These are phyloP conservation scores for Drosophila antonietae DNA, from an alignment of 2,888 invertebrate species.

Conservation along the genomic window DNA sequence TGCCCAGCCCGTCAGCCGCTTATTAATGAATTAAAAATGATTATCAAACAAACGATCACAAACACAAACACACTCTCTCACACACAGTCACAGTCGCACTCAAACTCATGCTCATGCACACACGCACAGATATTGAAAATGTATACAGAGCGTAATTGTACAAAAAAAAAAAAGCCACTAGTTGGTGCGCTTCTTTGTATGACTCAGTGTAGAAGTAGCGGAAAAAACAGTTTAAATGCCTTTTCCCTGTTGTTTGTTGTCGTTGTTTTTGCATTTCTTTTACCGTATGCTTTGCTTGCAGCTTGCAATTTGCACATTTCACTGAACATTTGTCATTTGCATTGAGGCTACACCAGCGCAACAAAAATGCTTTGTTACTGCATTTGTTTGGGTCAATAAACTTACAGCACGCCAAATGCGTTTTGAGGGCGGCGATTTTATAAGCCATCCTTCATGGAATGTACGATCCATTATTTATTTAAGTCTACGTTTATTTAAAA, in stretches of 20 bases:
- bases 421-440: conserved; percentile 97
- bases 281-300: conserved; percentile 42
- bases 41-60: conserved; percentile 59
- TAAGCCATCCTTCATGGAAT: conserved; percentile 95
- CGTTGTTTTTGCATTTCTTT: conserved; percentile 27
- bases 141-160: conserved; percentile 56
- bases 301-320: conserved; percentile 47
- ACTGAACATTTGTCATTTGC: conserved; percentile 48
- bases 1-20: conserved; percentile 53
- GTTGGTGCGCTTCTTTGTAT: conserved; percentile 52
- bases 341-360: conserved; percentile 26
- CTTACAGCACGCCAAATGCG: conserved; percentile 97
- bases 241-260: conserved; percentile 19
- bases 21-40: conserved; percentile 76
- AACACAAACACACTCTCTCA: conserved; percentile 27
- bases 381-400: conserved; percentile 64
- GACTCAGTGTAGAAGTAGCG: conserved; percentile 63
- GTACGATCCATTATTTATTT: conserved; percentile 66
- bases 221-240: conserved; percentile 48
- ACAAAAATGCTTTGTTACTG: conserved; percentile 26
- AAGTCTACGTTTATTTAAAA: conserved; percentile 21
- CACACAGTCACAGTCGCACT: conserved; percentile 2
- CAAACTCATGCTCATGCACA: conserved; percentile 1
- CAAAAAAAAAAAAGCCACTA: conserved; percentile 64
- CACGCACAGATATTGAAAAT: conserved; percentile 38